Evolutionary conservation across 2,113 vertebrate genomes (phyloP), one percentile per base, ranked within the genome.

Genomic region (Turdus rufiventris): DNA sequence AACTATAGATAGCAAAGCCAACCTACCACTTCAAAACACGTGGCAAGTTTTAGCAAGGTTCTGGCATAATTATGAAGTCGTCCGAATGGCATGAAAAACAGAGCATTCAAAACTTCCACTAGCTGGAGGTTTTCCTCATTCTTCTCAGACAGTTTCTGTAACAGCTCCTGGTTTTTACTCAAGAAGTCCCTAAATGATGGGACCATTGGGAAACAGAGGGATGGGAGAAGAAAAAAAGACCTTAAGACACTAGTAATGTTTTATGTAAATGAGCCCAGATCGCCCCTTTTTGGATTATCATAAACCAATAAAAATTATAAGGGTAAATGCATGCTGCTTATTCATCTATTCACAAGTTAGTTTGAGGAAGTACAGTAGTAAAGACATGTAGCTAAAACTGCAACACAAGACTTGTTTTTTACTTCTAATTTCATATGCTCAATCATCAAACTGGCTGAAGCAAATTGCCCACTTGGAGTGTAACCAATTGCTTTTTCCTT

Each of bases 11-110:
- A 86, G 58, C 47, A 85, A 92, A 58, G 50, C 33, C 28, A 93
- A 21, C 98, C 97, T 97, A 99, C 99, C 98, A 99, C 98, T 98
- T 99, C 99, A 82, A 99, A 99, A 97, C 99, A 99, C 2, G 98
- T 98, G 77, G 98, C 98, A 93, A 99, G 98, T 94, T 99, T 99
- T 42, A 99, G 98, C 91, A 99, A 98, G 89, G 99, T 97, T 76
- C 98, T 98, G 38, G 98, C 97, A n/a, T 99, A 99, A 79, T 98
- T 98, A 68, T 99, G 98, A 70, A 99, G 97, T 89, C 99, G 98
- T 85, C 97, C 97, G 12, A 98, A 91, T 2, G 99, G 99, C 93
- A 99, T 98, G 97, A 99, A 99, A 97, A 99, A 99, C 48, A 99
- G 97, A 73, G 97, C 93, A 94, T 97, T 97, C 94, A 99, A 91